Evolutionary conservation across 2,113 vertebrate genomes (phyloP).

Genomic region (Dicrurus megarhynchus): DNA sequence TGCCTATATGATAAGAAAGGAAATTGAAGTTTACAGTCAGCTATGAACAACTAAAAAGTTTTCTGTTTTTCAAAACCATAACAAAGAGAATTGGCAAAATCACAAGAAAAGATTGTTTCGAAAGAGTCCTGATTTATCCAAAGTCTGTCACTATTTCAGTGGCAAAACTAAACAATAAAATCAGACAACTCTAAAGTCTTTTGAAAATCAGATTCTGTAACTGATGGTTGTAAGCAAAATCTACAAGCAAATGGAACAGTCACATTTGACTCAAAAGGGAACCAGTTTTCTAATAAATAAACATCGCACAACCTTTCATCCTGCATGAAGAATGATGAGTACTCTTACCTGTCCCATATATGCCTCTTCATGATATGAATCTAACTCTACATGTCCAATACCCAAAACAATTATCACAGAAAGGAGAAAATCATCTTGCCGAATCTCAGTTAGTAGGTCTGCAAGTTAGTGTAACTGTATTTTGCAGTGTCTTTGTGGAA

Average conservation of each 20-base stretch:
- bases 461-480: not conserved
- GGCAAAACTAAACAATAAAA: not conserved
- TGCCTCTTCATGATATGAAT: not conserved
- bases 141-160: not conserved
- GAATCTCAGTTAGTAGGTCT: not conserved
- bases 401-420: not conserved
- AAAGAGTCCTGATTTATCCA: not conserved
- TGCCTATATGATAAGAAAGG: not conserved
- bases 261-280: not conserved
- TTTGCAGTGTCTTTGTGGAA: not conserved
- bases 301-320: not conserved
- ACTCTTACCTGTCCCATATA: not conserved
- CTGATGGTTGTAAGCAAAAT: not conserved
- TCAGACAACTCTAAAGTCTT: not conserved
- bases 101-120: not conserved
- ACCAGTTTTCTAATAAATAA: not conserved
- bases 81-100: not conserved
- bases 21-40: not conserved
- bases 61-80: not conserved
- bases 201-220: not conserved
- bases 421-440: not conserved
- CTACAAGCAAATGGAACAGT: not conserved
- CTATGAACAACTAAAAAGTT: not conserved
- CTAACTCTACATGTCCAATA: not conserved
- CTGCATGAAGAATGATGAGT: not conserved